phyloP scores from a whole-genome alignment of 2,113 vertebrate species.

The Pituophis catenifer region DNA sequence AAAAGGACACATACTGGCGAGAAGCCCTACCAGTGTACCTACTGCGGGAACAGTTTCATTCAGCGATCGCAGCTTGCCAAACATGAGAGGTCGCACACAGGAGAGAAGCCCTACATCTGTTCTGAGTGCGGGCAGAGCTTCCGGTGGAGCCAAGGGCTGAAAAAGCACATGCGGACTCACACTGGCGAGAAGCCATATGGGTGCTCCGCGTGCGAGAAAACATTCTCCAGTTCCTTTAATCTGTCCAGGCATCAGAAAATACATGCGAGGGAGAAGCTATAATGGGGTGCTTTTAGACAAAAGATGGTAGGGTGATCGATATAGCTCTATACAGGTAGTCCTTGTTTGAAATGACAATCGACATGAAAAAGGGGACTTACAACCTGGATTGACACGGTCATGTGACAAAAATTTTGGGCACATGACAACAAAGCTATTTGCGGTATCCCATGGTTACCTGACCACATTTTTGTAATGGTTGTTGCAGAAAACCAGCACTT shows the following conservation, averaged over 20 bases:
- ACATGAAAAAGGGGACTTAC: background rate
- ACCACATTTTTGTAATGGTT: background rate
- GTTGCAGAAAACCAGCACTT: background rate
- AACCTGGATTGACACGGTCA: background rate
- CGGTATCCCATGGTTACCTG: background rate
- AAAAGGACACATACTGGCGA: slow-evolving; percentile 53
- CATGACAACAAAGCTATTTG: background rate
- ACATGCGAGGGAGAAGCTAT: background rate
- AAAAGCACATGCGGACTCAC: slow-evolving; percentile 20
- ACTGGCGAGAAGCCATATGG: slow-evolving; percentile 21
- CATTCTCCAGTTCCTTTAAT: slow-evolving; percentile 1
- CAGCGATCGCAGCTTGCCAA: slow-evolving; percentile 48
- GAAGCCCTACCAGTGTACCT: slow-evolving; percentile 60
- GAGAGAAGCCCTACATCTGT: slow-evolving; percentile 25
- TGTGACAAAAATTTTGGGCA: background rate
- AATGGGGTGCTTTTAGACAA: background rate
- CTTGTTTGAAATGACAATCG: background rate
- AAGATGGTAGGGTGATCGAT: background rate
- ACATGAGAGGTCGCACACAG: slow-evolving; percentile 22
- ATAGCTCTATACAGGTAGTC: background rate
- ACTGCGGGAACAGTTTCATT: slow-evolving; percentile 65
- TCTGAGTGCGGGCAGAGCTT: slow-evolving; percentile 7
- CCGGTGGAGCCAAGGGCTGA: slow-evolving; percentile 16
- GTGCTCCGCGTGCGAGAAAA: slow-evolving; percentile 8
- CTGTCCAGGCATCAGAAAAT: slow-evolving; percentile 24